Evolutionary conservation across 2,888 invertebrate species (phyloP).

Genomic region (Drosophila birchii): DNA sequence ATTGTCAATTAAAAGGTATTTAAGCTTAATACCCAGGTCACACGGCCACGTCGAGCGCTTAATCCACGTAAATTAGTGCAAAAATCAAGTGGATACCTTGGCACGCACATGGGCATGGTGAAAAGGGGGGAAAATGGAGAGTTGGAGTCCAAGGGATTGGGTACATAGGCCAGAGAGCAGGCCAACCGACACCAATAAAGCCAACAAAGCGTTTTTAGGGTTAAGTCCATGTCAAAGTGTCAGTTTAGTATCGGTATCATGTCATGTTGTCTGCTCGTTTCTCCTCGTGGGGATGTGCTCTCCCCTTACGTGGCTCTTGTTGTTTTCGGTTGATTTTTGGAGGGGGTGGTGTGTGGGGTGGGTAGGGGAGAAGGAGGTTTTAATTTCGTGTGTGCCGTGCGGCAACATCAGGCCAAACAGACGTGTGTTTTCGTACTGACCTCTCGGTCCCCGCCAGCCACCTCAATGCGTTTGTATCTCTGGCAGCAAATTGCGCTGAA

Average conservation of each 20-base stretch:
- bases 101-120: neutral
- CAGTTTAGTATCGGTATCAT: conserved; percentile 85
- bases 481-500: conserved; percentile 61
- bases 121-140: neutral
- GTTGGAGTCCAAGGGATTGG: neutral
- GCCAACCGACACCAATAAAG: conserved; percentile 80
- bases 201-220: conserved; percentile 81
- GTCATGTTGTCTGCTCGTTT: conserved; percentile 75
- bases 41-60: conserved; percentile 55
- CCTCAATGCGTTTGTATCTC: conserved; percentile 2
- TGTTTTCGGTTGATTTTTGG: conserved; percentile 15
- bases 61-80: conserved; percentile 82
- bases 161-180: conserved; percentile 50
- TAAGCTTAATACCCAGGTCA: conserved; percentile 81
- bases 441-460: neutral
- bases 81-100: conserved; percentile 81
- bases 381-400: conserved; percentile 76
- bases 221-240: conserved; percentile 84
- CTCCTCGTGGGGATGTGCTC: conserved; percentile 46
- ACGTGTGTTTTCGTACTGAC: conserved; percentile 62
- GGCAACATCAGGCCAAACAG: conserved; percentile 79
- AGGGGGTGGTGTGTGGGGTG: neutral
- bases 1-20: conserved; percentile 84
- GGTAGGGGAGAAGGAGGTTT: conserved; percentile 61
- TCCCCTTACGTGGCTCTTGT: conserved; percentile 50